Percentiles rank a stretch among this genome's conserved stretches.
Evolutionary conservation across 2,113 vertebrate species (phyloP).

Genomic region (Dolichallabes microphthalmus): DNA sequence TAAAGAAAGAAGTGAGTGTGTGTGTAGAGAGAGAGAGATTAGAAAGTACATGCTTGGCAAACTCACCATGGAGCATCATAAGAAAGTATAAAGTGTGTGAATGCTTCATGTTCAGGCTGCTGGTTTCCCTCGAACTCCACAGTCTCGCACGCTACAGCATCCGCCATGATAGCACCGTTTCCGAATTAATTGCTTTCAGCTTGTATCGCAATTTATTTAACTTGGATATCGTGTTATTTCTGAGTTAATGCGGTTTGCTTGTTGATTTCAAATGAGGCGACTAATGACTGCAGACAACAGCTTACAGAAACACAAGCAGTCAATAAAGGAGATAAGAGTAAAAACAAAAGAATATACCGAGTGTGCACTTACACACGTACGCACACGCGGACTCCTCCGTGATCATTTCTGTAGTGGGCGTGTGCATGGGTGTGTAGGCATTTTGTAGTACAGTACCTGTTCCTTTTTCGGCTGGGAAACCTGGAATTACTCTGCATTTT

Average conservation of each 20-base stretch:
- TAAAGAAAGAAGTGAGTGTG: background rate
- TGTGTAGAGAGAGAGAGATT: background rate
- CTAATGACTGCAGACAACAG: background rate
- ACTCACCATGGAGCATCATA: background rate
- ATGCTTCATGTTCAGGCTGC: background rate
- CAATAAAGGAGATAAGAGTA: background rate
- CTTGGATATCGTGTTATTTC: background rate
- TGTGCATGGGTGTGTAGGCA: background rate
- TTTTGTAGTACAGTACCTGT: background rate
- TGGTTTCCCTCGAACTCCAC: background rate
- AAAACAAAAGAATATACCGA: background rate
- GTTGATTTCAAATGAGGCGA: slow-evolving; percentile 8
- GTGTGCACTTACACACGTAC: background rate
- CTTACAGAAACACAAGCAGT: background rate
- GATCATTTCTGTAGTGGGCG: background rate
- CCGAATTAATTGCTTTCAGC: background rate
- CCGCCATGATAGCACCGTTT: background rate
- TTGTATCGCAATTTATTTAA: background rate
- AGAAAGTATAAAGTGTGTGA: background rate
- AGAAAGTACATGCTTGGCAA: background rate
- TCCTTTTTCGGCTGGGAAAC: background rate
- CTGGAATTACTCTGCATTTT: background rate
- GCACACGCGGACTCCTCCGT: no score
- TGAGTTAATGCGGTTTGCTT: background rate
- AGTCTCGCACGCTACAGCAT: background rate